phyloP scores from a whole-genome alignment of 2,797 vertebrate species.

The Strix occidentalis region DNA sequence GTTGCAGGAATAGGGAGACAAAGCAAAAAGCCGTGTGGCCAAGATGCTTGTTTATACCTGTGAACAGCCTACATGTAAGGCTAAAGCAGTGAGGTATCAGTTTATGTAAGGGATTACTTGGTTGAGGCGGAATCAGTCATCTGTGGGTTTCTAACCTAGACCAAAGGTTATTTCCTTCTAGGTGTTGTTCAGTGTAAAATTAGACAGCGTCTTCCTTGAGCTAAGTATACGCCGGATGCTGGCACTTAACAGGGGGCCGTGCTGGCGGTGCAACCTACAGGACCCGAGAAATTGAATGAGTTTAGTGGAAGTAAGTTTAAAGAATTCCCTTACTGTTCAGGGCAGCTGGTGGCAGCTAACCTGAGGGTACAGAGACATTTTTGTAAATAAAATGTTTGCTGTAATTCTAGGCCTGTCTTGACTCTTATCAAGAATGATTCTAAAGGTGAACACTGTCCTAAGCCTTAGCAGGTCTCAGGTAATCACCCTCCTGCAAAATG shows the following conservation, averaged over 20 bases:
- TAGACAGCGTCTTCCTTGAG: not conserved
- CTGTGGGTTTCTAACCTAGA: not conserved
- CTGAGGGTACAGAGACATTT: not conserved
- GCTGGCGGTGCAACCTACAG: not conserved
- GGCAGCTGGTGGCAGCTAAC: not conserved
- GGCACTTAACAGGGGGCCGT: not conserved
- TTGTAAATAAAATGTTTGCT: not conserved
- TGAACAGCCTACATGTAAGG: not conserved
- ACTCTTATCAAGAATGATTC: not conserved
- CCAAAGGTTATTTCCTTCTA: slow-evolving; percentile 9
- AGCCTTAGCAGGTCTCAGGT: not conserved
- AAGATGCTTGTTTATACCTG: not conserved
- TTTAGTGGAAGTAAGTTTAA: not conserved
- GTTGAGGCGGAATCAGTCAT: not conserved
- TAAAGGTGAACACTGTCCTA: not conserved
- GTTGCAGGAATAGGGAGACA: not conserved
- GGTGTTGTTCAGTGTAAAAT: not conserved
- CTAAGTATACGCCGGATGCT: not conserved
- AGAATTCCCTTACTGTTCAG: not conserved
- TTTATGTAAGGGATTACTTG: not conserved
- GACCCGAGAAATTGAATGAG: not conserved
- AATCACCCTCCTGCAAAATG: not conserved
- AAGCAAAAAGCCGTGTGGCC: not conserved
- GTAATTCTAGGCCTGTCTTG: not conserved
- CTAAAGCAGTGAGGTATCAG: not conserved